Evolutionary conservation across 2,797 vertebrate species (phyloP), one percentile per base, ranked within the genome.

Genomic region (Urophycis tenuis): DNA sequence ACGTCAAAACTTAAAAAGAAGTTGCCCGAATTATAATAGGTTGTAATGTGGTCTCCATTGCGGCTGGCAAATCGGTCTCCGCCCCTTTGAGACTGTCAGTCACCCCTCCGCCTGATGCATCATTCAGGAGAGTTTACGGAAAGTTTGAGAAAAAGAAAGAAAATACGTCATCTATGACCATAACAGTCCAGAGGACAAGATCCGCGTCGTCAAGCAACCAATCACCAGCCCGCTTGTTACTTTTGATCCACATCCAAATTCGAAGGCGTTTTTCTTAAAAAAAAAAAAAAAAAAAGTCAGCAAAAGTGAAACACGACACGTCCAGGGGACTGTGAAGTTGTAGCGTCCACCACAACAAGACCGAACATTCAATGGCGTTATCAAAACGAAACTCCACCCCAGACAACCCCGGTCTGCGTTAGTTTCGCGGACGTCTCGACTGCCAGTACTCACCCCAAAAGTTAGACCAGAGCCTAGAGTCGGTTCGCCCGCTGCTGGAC

Each of bases 271-370:
- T 85, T 79, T 31, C 17, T n/a, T n/a, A n/a, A n/a, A 80, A 80
- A 80, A 74, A 77, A 49, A 6, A 35, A 35, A 35, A 35, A 35
- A 8, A 49, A 60, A 67, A 6, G 3, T 10, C n/a, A 79, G 77
- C 69, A 69, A 81, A 79, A 78, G 73, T 87, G 89, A 89, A 91
- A 91, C 71, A 80, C 79, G 88, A 90, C 86, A 86, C 86, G 79
- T 79, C 82, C 84, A 71, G 75, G 75, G 78, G 72, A 77, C 73
- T 81, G 76, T 71, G 74, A 74, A n/a, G 69, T 8, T 77, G n/a
- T 72, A 72, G 41, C 64, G 12, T 72, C 74, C 73, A 70, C 5
- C 80, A 74, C 32, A 69, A 30, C n/a, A 11, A 73, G 25, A 73
- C 12, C 0, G 31, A 34, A 33, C 2, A 0, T 1, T 5, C 1